Conservation (phyloP, 2,888 invertebrate genomes). For the Noctua janthe region DNA sequence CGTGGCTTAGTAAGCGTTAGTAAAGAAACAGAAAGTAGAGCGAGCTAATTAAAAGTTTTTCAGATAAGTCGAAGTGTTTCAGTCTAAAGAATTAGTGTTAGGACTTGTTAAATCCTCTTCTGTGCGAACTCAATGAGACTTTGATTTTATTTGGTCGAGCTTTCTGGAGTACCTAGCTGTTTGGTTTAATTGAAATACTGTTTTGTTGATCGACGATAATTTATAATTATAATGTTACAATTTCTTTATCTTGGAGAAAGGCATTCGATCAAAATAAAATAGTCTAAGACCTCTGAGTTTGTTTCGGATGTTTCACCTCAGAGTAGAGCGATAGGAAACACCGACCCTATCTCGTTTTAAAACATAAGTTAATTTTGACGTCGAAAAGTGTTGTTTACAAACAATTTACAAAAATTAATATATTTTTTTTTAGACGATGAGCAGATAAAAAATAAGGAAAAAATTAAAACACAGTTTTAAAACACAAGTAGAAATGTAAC, state of each 20-base stretch:
- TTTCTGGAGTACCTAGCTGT: neutral
- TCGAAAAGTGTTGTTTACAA: neutral
- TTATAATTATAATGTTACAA: neutral
- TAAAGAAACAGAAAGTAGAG: slow-evolving; percentile 49
- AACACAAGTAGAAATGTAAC: neutral
- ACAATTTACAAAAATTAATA: neutral
- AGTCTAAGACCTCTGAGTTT: neutral
- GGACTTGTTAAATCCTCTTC: slow-evolving; percentile 21
- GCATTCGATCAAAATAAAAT: neutral
- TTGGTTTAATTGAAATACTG: neutral
- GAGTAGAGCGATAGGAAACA: neutral
- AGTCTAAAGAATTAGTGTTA: slow-evolving; percentile 45
- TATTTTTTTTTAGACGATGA: neutral
- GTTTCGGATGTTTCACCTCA: neutral
- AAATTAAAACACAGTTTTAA: neutral
- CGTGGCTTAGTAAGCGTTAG: slow-evolving; percentile 1
- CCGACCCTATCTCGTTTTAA: neutral
- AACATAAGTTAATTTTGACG: neutral
- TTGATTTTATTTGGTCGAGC: neutral
- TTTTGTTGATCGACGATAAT: neutral
- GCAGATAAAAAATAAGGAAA: neutral
- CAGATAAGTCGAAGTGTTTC: slow-evolving; percentile 27
- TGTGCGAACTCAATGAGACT: neutral
- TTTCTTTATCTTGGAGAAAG: neutral
- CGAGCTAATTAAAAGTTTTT: slow-evolving; percentile 63